Base-by-base conservation (phyloP, 2,888 invertebrate genomes). In the Leptarthrus brevirostris region DNA sequence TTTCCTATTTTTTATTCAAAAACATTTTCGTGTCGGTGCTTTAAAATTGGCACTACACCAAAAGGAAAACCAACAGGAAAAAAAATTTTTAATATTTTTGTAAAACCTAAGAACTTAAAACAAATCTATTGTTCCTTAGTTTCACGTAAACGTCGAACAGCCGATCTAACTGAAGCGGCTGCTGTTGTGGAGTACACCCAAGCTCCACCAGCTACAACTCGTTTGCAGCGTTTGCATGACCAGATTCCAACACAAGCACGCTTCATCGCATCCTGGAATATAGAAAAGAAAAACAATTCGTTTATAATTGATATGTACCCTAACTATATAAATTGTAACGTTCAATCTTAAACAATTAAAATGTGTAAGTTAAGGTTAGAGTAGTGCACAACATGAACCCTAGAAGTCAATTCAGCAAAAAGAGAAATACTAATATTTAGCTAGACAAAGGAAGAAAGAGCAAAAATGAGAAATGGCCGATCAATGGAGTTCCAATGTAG, bases 111-210 rank as follows among this genome's bases (percentile, higher is more conserved):
- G n/a, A n/a, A n/a, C n/a, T n/a, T n/a, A n/a, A 49, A 66, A 47
- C 22, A 66, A 40, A 54, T 79, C 83, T 85, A 85, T 79, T 85
- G 84, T 81, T 85, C 85, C 82, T 85, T 85, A 79, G 85, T 85
- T 91, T 99, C 98, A 83, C 97, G 92, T 82, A 98, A 92, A 87
- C 98, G 93, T 86, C 98, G 91, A 79, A 99, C 97, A 78, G 98
- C 97, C 78, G 97, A 97, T 83, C 98, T 90, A 80, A 98, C 97
- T 76, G 98, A 97, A 72, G 97, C 96, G 72, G 98, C 99, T 74
- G 98, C 97, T 22, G 97, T 97, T 77, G 99, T 99, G 40, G 96
- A 94, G 88, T 98, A 98, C 47, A 97, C 97, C 94, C 97, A 99
- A 18, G 99, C 99, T 79, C 99, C 99, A 81, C 98, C 98, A 79